A percentile compares a stretch with the other conserved stretches of the same genome.
These are phyloP conservation scores for Sminthopsis crassicaudata DNA, from an alignment of 2,113 vertebrate species.

Conservation along the genomic window DNA sequence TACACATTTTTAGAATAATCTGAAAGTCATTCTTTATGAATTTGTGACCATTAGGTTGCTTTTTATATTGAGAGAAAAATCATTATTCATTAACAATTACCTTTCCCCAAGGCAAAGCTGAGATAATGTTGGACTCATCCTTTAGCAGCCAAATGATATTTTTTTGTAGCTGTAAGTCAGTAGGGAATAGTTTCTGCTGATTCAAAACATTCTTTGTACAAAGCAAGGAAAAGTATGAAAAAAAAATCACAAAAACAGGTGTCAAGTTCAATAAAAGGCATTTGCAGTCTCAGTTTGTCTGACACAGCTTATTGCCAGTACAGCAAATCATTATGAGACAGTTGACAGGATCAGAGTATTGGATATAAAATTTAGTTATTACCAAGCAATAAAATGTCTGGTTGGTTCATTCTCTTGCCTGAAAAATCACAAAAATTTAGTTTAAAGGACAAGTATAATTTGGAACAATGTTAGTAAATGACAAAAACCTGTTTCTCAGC, in stretches of 20 bases:
- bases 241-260: background rate
- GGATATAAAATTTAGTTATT: constrained; percentile 4
- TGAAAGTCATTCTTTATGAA: background rate
- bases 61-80: constrained; percentile 21
- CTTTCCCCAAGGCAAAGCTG: background rate
- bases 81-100: background rate
- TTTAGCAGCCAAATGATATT: background rate
- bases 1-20: background rate
- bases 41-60: background rate
- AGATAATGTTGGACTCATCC: background rate
- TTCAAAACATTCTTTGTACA: constrained; percentile 4
- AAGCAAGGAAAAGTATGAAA: no score
- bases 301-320: constrained; percentile 12
- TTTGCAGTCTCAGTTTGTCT: background rate
- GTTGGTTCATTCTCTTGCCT: constrained; percentile 22
- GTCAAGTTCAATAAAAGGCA: background rate
- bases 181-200: background rate
- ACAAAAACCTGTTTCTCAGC: constrained; percentile 8
- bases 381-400: constrained; percentile 20
- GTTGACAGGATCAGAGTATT: constrained; percentile 27
- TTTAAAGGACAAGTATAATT: constrained; percentile 33
- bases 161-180: background rate
- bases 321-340: background rate
- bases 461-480: constrained; percentile 14
- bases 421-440: background rate